phyloP scores from a whole-genome alignment of 2,797 vertebrate genomes.

The Falco cherrug region DNA sequence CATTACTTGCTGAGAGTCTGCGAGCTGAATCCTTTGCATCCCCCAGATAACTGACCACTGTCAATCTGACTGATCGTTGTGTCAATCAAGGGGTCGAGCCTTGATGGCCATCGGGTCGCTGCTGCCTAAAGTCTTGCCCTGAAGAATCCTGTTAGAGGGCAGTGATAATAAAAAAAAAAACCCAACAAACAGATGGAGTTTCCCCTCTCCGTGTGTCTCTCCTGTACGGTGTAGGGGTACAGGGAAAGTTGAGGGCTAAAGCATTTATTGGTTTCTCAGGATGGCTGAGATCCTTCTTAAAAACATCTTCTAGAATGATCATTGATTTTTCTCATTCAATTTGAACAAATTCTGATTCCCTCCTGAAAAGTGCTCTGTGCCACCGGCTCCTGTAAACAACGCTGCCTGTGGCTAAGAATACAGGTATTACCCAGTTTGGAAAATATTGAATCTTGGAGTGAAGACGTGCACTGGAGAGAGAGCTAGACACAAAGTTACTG shows the following conservation, averaged over 20 bases:
- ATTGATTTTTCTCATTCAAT: not conserved
- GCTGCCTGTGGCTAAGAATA: not conserved
- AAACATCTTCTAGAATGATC: not conserved
- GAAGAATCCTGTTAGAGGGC: not conserved
- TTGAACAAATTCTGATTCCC: not conserved
- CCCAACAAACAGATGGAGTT: not conserved
- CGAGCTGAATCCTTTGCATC: not conserved
- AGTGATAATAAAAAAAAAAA: not conserved
- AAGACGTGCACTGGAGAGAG: not conserved
- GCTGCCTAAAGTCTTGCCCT: not conserved
- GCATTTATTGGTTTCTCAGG: not conserved
- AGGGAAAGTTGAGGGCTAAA: not conserved
- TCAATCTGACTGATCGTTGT: not conserved
- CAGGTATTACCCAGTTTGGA: not conserved
- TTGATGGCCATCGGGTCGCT: fast-evolving
- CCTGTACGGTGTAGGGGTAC: not conserved
- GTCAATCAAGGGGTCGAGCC: not conserved
- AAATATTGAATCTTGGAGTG: not conserved
- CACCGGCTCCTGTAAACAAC: not conserved
- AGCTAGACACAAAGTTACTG: not conserved
- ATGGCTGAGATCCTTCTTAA: not conserved
- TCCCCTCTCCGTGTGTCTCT: not conserved
- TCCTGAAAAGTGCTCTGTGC: not conserved
- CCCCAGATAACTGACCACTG: not conserved
- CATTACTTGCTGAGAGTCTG: not conserved